These are phyloP conservation scores for Papilio helenus DNA, from an alignment of 1,140 invertebrate species.

Conservation along the genomic window DNA sequence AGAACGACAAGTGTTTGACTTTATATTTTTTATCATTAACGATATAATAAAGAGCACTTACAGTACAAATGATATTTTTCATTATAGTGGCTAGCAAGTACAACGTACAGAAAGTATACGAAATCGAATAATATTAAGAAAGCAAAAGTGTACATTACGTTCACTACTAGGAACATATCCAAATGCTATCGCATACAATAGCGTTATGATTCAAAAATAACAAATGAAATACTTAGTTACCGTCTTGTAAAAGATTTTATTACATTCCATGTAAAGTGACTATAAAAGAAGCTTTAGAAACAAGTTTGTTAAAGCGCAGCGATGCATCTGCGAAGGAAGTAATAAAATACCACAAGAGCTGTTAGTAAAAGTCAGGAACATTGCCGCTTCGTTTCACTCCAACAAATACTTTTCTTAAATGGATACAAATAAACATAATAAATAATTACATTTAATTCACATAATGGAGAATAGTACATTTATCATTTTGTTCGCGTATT, in stretches of 20 bases:
- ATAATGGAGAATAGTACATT: background rate
- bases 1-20: background rate
- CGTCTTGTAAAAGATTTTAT: background rate
- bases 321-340: constrained; percentile 12
- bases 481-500: background rate
- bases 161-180: too few species aligned
- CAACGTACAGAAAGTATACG: background rate
- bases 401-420: constrained; percentile 14
- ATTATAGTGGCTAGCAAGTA: too few species aligned
- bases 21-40: background rate
- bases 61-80: background rate
- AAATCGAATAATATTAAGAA: background rate
- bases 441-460: background rate
- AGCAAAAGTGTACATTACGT: background rate
- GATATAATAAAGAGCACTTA: background rate
- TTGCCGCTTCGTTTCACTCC: background rate
- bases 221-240: background rate
- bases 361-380: background rate
- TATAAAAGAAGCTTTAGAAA: constrained; percentile 5
- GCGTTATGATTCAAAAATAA: background rate
- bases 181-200: background rate
- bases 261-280: background rate
- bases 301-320: constrained; percentile 3
- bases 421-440: background rate
- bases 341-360: constrained; percentile 16